Evolutionary conservation across 1,140 invertebrate genomes (phyloP), one percentile per base, ranked within the genome.

Genomic region (Proctacanthus coquilletti): DNA sequence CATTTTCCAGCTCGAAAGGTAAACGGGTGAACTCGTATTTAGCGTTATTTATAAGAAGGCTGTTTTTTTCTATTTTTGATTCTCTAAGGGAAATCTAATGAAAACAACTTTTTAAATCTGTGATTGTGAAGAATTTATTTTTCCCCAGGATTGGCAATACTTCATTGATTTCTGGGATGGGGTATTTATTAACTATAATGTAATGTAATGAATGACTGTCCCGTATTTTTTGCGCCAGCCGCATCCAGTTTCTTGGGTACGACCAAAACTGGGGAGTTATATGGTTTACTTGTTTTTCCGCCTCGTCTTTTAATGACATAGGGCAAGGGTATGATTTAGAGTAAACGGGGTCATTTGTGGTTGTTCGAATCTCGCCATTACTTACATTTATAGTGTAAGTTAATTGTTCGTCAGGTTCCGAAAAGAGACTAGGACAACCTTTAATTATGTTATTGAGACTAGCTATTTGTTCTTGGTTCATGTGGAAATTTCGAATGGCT

Each of bases 1-100:
- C 53, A 38, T 57, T 59, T 49, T 56, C 54, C 14, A 65, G 34
- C 10, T 56, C 61, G 39, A 64, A 63, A 19, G 53, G 50, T 52
- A 66, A 56, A 21, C 49, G 36, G 18, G 36, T 42, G 20, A 23
- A 47, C 36, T 45, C 38, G 18, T 41, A 49, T 32, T 47, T 41
- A 15, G 40, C 42, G 15, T 36, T 25, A 27, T 27, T 31, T 8
- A 31, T 39, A 14, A 36, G 34, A 49, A 49, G 18, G 45, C 45
- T 27, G 45, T 47, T 31, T 49, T 47, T 33, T 35, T 21, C 17
- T n/a, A 21, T 19, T 40, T 35, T 43, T 45, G n/a, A 19, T 38
- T 29, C 27, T 21, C 44, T 29, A 19, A 47, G 32, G 14, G 31
- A 18, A 30, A 47, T 49, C 36, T 49, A 40, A 48, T 59, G 63